These are phyloP conservation scores for Brachypalpus laphriformis DNA, from an alignment of 2,888 invertebrate genomes.

Conservation along the genomic window DNA sequence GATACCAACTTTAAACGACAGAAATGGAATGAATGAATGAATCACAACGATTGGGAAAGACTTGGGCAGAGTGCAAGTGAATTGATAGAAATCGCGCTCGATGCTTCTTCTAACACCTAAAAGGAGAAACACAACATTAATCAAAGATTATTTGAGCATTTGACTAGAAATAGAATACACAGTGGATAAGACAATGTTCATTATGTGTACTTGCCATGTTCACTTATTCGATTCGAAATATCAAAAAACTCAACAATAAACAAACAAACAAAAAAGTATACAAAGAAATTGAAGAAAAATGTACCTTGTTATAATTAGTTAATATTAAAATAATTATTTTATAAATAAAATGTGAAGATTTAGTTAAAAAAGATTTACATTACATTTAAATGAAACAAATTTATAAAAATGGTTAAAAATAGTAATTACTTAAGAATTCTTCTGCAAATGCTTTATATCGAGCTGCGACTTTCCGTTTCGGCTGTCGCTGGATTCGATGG, in stretches of 20 bases:
- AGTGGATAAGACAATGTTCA: not conserved
- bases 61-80: too few species aligned
- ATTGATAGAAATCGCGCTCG: too few species aligned
- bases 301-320: slow-evolving; percentile 14
- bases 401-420: slow-evolving; percentile 54
- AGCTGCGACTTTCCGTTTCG: slow-evolving; percentile 8
- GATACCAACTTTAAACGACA: too few species aligned
- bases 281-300: slow-evolving; percentile 14
- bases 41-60: too few species aligned
- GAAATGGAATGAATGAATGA: too few species aligned
- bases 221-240: not conserved
- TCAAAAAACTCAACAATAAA: not conserved
- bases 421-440: slow-evolving; percentile 55
- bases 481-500: not conserved
- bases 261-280: not conserved
- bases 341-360: slow-evolving; percentile 27
- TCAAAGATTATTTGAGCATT: too few species aligned
- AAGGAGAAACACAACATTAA: too few species aligned
- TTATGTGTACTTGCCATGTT: not conserved
- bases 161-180: not conserved
- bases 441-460: slow-evolving; percentile 55
- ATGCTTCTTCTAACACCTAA: too few species aligned
- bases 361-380: slow-evolving; percentile 24
- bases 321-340: slow-evolving; percentile 37
- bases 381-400: slow-evolving; percentile 20